Base-by-base conservation (phyloP, 2,797 vertebrate species). In the Peromyscus attwateri region DNA sequence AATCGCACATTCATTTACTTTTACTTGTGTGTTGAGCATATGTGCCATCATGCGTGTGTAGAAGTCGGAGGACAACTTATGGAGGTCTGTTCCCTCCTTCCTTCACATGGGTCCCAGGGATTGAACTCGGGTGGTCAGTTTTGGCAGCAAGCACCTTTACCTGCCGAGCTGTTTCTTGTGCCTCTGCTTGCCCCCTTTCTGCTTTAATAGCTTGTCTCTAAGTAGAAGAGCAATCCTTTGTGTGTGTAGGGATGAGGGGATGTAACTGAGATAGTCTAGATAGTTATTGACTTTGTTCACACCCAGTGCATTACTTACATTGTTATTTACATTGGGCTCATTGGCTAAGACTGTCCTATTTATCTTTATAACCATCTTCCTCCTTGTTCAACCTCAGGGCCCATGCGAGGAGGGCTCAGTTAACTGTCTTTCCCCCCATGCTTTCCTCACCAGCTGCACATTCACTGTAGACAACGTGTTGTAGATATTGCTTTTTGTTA, bases 241-340 rank as follows among this genome's bases (percentile, higher is more conserved):
- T 66, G 46, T 7, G 11, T 34, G 0, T 19, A 64, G 23, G 66
- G 55, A 40, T 71, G 40, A 46, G 6, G 52, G 2, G 29, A 87
- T 43, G 81, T 60, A 70, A 68, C 3, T 29, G 71, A 79, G 3
- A 40, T 0, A 34, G 34, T 37, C 62, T 57, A 23, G 76, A 71
- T 68, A 81, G 27, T 64, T 19, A 0, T 13, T 57, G 8, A 57
- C 80, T 87, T 64, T 68, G 89, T 46, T 71, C 62, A 17, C 19
- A 43, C 76, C 76, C 80, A 34, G 68, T 75, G 21, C 60, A 57
- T 92, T 49, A 23, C 89, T 73, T 3, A n/a, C 23, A 14, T 91
- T 93, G 46, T 95, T 91, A 92, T 92, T 97, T 93, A 87, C 80
- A 52, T 68, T 87, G 83, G 66, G 52, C 27, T 94, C 16, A 46